Base-by-base conservation (phyloP, 1,140 invertebrate species). In the Sipha flava region DNA sequence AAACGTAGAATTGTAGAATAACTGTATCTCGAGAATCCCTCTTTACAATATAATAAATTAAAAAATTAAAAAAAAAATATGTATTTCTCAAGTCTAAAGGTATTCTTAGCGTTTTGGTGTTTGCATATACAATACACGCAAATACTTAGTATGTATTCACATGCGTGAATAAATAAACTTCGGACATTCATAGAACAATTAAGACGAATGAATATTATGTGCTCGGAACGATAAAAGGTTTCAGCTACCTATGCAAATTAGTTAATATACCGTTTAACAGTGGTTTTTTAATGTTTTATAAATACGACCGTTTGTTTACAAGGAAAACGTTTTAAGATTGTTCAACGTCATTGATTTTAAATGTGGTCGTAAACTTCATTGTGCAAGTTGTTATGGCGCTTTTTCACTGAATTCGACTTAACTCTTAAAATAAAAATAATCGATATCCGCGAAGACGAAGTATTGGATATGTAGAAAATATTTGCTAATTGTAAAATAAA, bases 251-350 rank as follows among this genome's bases (percentile, higher is more conserved):
- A 26, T 72, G 68, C 26, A 72, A 72, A 72, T 43, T 14, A 72
- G 45, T 6, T 31, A 2, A 16, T 70, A n/a, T n/a, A 47, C 4
- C 31, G 34, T 64, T 37, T 7, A 31, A 37, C 9, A 3, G 34
- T 4, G 9, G 21, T 18, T 43, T 43, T 14, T 23, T 43, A 40
- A 23, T 4, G 21, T 23, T 18, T 66, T 43, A 26, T 66, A 66
- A 40, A 66, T 43, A 66, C 12, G 23, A 40, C 10, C 23, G 23
- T 66, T 70, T 10, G 21, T 70, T 73, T 52, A 75, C 70, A 75
- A 16, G 70, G 29, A 75, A 75, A 75, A 75, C 70, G 47, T 75
- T 75, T 75, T 54, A 54, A 43, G 23, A 54, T 18, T 16, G 47
- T 37, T 70, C 23, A n/a, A 26, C 43, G 40, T 45, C 23, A 47